phyloP scores from a whole-genome alignment of 92 coral and sea anemone species.

The Zoanthus solanderi region DNA sequence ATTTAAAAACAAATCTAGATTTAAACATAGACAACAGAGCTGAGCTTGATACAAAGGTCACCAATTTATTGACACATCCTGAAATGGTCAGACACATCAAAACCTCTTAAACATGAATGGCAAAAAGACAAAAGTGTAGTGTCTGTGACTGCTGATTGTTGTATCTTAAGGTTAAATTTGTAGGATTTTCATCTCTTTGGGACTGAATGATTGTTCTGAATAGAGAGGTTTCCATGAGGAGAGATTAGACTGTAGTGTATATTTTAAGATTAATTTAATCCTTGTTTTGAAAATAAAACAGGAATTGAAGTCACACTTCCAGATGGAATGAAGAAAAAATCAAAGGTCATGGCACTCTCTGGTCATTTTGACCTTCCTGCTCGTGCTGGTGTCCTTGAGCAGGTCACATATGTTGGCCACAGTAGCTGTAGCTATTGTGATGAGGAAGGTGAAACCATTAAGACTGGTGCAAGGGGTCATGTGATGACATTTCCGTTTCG shows the following conservation, averaged over 20 bases:
- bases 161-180: background rate
- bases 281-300: background rate
- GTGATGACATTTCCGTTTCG: slow-evolving; percentile 70
- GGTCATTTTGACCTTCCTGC: background rate
- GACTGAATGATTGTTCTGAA: background rate
- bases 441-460: slow-evolving; percentile 49
- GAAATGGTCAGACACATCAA: background rate
- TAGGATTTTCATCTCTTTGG: background rate
- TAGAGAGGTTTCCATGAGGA: background rate
- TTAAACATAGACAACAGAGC: background rate
- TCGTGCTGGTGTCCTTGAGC: slow-evolving; percentile 57
- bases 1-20: background rate
- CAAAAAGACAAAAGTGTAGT: background rate
- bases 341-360: slow-evolving; percentile 57
- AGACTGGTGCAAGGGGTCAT: slow-evolving; percentile 65
- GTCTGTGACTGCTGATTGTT: background rate
- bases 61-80: background rate
- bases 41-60: background rate
- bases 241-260: background rate
- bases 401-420: slow-evolving; percentile 51
- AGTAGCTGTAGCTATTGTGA: slow-evolving; percentile 54
- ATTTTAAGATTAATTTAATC: background rate
- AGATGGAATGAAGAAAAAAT: slow-evolving; percentile 10
- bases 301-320: slow-evolving; percentile 54
- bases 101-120: background rate